Conservation (phyloP, 2,888 invertebrate genomes). For the Meteorus colon region DNA sequence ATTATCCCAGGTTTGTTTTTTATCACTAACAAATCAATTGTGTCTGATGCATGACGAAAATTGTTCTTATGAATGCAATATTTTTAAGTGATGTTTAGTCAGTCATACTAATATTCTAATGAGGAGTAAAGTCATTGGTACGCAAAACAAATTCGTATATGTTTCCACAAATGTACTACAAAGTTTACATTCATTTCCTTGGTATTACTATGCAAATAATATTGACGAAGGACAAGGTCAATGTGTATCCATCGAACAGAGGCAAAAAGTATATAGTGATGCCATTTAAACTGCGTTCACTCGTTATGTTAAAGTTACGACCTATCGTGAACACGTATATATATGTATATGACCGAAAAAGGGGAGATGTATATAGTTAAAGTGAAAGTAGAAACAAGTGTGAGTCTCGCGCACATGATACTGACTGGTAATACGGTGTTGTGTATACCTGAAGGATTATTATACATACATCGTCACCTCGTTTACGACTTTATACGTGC, state of each 20-base stretch:
- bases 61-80: no score
- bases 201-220: no score
- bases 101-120: no score
- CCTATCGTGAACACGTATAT: background rate
- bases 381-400: constrained; percentile 7
- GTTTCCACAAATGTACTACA: no score
- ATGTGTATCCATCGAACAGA: background rate
- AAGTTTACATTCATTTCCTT: background rate
- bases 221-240: no score
- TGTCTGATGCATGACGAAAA: no score
- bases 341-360: constrained; percentile 22
- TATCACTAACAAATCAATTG: no score
- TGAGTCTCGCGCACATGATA: constrained; percentile 37
- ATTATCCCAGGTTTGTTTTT: no score
- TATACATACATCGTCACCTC: constrained; percentile 38
- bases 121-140: no score
- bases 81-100: no score
- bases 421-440: background rate
- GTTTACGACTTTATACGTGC: constrained; percentile 34
- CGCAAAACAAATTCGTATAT: no score
- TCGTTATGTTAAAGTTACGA: background rate
- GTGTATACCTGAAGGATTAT: constrained; percentile 36
- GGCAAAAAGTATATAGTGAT: background rate
- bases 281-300: background rate
- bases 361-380: background rate